Percentiles rank a stretch among this genome's conserved stretches.
phyloP scores from a whole-genome alignment of 1,140 invertebrate species.

The Ceratina japonica region DNA sequence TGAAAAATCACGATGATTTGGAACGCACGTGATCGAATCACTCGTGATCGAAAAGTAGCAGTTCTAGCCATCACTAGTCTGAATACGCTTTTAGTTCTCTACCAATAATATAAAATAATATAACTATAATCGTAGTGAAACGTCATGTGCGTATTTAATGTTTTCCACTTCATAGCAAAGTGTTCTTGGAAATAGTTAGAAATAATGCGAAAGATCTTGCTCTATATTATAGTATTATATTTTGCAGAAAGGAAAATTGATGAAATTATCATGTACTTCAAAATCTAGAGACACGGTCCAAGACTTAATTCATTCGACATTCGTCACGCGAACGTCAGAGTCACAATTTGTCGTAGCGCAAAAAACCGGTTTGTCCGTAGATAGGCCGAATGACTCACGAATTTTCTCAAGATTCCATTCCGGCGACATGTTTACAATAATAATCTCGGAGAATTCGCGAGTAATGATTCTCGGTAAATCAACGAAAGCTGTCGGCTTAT shows the following conservation, averaged over 20 bases:
- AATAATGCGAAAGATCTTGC: not conserved
- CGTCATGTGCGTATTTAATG: too few relatives aligned
- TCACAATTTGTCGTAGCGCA: constrained; percentile 19
- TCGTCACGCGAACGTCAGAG: constrained; percentile 11
- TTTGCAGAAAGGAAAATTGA: too few relatives aligned
- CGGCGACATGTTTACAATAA: constrained; percentile 1
- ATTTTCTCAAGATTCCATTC: constrained; percentile 42
- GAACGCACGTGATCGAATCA: too few relatives aligned
- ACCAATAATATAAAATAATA: too few relatives aligned
- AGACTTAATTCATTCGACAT: constrained; percentile 4
- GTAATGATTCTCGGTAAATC: not conserved
- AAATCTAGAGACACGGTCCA: not conserved
- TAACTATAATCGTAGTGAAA: too few relatives aligned
- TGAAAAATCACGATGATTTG: too few relatives aligned
- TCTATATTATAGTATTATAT: too few relatives aligned
- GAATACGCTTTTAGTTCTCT: too few relatives aligned
- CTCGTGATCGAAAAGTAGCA: too few relatives aligned
- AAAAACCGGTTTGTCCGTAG: constrained; percentile 31
- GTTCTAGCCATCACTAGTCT: too few relatives aligned
- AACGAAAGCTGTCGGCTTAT: not conserved
- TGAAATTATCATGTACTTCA: not conserved
- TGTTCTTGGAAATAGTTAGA: too few relatives aligned
- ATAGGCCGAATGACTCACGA: constrained; percentile 42
- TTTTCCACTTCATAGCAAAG: too few relatives aligned
- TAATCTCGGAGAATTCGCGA: constrained; percentile 23